These are phyloP conservation scores for Mormyrus lacerda DNA, from an alignment of 2,113 vertebrate species.

Conservation along the genomic window DNA sequence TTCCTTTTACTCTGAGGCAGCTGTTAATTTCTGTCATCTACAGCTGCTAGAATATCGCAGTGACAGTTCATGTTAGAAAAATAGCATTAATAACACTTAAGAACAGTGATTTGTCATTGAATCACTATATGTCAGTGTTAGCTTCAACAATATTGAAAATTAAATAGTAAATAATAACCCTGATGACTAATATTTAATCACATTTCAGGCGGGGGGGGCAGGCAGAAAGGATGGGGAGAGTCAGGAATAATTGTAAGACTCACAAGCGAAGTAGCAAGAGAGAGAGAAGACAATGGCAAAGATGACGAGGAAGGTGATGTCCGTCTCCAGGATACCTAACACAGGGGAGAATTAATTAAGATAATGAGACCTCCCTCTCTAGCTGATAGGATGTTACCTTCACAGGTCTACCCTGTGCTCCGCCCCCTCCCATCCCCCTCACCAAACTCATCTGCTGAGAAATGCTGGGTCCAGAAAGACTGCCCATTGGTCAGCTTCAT, in stretches of 20 bases:
- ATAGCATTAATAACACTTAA: neutral
- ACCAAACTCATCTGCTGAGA: slow-evolving; percentile 89
- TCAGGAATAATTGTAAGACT: slow-evolving; percentile 46
- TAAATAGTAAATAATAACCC: neutral
- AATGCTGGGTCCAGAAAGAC: slow-evolving; percentile 87
- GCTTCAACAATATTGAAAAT: neutral
- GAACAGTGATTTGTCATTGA: neutral
- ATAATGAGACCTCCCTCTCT: neutral
- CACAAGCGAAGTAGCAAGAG: slow-evolving; percentile 86
- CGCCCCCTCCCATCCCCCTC: slow-evolving; percentile 35
- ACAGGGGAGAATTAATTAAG: neutral
- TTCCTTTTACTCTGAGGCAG: neutral
- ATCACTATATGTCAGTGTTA: neutral
- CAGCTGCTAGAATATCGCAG: neutral
- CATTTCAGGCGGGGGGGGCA: neutral
- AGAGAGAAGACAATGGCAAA: slow-evolving; percentile 76
- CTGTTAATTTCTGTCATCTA: neutral
- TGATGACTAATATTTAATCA: neutral
- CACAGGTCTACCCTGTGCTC: neutral
- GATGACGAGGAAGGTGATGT: slow-evolving; percentile 84
- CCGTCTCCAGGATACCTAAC: slow-evolving; percentile 83
- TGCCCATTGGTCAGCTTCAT: slow-evolving; percentile 86
- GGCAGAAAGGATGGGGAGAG: neutral
- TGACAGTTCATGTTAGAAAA: neutral
- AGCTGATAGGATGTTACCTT: slow-evolving; percentile 14